Percentiles rank a stretch among this genome's conserved stretches.
These are phyloP conservation scores for Paramisgurnus dabryanus DNA, from an alignment of 2,113 vertebrate genomes.

Conservation along the genomic window DNA sequence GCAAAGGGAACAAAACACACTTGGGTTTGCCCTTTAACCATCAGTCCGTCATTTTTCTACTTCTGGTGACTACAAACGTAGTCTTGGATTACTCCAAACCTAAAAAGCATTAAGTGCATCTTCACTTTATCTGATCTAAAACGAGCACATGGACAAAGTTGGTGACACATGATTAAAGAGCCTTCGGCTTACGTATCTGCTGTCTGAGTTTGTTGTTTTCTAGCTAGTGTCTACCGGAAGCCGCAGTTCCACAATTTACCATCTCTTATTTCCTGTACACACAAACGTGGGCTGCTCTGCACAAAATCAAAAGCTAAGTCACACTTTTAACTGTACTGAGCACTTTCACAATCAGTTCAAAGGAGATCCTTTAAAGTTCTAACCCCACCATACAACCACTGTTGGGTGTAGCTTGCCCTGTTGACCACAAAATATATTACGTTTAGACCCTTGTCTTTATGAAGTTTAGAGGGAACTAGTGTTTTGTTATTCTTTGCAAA, in stretches of 20 bases:
- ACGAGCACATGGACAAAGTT: background rate
- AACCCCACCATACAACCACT: background rate
- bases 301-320: slow-evolving; percentile 10
- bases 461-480: too few species aligned
- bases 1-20: background rate
- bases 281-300: background rate
- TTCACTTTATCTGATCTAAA: background rate
- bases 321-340: background rate
- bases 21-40: slow-evolving; percentile 20
- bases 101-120: background rate
- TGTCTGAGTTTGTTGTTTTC: background rate
- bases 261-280: slow-evolving; percentile 24
- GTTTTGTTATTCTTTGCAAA: background rate
- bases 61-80: background rate
- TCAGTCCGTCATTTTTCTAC: slow-evolving; percentile 2
- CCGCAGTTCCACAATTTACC: slow-evolving; percentile 20
- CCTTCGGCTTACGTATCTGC: background rate
- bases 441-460: too few species aligned
- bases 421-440: too few species aligned
- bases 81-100: background rate
- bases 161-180: background rate
- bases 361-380: background rate
- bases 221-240: slow-evolving; percentile 2
- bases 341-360: background rate
- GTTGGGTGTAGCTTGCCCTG: too few species aligned